Evolutionary conservation across 2,113 vertebrate genomes (phyloP), one percentile per base, ranked within the genome.

Genomic region (Rhinoderma darwinii): DNA sequence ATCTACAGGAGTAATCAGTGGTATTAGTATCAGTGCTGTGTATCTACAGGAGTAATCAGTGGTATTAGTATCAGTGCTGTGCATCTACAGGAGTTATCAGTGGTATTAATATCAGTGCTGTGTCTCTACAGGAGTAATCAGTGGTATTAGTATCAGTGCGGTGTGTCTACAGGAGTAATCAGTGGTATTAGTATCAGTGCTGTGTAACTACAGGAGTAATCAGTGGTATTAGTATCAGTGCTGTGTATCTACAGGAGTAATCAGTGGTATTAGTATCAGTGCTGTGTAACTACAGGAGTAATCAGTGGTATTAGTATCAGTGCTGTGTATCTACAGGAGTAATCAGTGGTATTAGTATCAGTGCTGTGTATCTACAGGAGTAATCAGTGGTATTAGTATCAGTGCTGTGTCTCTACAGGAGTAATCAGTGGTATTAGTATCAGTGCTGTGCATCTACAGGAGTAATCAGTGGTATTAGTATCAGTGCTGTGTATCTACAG

Each of bases 341-440:
- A 4, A 30, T 78, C 0, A 20, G 47, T 12, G 4, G 11, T 5
- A 56, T 30, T 20, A 4, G 22, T 27, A 25, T 6, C 1, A 5
- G 22, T n/a, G n/a, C n/a, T n/a, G n/a, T 25, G 25, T 6, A 1
- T 2, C 20, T 85, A 94, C 93, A 81, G 44, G 94, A 93, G 0
- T 88, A 11, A 43, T 76, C 7, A 11, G 10, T 3, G 1, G 2
- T 35, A 22, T 39, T n/a, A n/a, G n/a, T n/a, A n/a, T n/a, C n/a
- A n/a, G n/a, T n/a, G n/a, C n/a, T n/a, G n/a, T n/a, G n/a, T n/a
- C n/a, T 94, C 92, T 3, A 2, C 0, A 1, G 92, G 91, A 0
- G 0, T 70, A 0, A n/a, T 74, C 8, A 25, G 22, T 2, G 10
- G 10, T 2, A 41, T 76, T 3, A 27, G 74, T n/a, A 27, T 41